A percentile compares a stretch with the other conserved stretches of the same genome.
Conservation (phyloP, 2,797 vertebrate species). For the Synaphobranchus kaupii region DNA sequence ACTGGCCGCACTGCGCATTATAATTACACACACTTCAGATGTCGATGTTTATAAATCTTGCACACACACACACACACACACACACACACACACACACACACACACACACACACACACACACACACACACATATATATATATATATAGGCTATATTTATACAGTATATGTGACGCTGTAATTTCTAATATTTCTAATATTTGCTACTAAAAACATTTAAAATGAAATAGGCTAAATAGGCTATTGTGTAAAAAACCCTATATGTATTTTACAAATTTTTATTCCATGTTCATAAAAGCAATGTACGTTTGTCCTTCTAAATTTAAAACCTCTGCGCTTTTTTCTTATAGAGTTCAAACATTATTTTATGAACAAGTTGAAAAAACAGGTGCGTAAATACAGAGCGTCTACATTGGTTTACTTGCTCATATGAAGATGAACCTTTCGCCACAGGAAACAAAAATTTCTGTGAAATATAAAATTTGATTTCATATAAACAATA, state of each 20-base stretch:
- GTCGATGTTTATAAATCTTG: too few relatives aligned
- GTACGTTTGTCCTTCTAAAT: neutral
- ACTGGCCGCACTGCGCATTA: neutral
- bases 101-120: too few relatives aligned
- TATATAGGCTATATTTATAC: too few relatives aligned
- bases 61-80: too few relatives aligned
- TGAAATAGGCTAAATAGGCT: too few relatives aligned
- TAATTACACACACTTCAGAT: neutral
- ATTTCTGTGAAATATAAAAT: neutral
- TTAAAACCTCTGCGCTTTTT: neutral
- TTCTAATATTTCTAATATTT: too few relatives aligned
- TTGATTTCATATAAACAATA: neutral
- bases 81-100: too few relatives aligned
- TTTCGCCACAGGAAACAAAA: neutral
- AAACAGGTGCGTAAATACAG: neutral
- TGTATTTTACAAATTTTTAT: too few relatives aligned
- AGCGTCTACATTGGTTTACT: neutral
- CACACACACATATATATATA: too few relatives aligned
- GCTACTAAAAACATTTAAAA: too few relatives aligned
- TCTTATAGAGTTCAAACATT: neutral
- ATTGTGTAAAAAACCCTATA: too few relatives aligned
- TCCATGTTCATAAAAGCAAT: neutral
- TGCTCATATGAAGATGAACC: neutral
- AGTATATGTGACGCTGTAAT: too few relatives aligned
- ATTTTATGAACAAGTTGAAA: neutral